A percentile compares a stretch with the other conserved stretches of the same genome.
Conservation (phyloP, 2,113 vertebrate species). For the Alethe castanea region DNA sequence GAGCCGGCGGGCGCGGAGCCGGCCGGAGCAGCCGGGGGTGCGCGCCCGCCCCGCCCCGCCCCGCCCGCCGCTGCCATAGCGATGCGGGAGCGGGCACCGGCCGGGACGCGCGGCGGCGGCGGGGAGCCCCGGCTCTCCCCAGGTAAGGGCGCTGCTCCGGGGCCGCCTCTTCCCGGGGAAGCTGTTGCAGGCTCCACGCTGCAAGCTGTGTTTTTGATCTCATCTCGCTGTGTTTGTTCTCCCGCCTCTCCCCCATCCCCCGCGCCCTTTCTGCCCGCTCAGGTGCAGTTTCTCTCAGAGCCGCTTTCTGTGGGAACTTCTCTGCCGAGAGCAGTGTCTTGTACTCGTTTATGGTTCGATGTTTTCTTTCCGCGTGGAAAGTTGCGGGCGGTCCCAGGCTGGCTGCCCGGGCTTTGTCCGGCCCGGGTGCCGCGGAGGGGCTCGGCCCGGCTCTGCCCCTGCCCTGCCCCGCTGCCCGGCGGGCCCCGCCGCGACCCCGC, state of each 20-base stretch:
- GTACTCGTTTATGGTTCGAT: neutral
- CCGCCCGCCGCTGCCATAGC: slow-evolving; percentile 8
- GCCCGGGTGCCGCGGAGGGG: neutral
- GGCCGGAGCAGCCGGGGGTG: neutral
- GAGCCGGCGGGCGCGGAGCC: neutral
- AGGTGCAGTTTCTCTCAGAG: neutral
- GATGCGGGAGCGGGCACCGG: neutral
- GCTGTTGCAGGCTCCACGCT: neutral
- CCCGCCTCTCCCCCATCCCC: neutral
- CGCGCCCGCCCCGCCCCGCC: neutral
- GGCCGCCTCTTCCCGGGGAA: neutral
- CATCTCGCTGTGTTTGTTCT: neutral
- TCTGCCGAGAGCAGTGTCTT: neutral
- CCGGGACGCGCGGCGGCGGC: neutral
- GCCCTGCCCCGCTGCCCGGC: neutral
- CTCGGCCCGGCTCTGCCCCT: neutral
- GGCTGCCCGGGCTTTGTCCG: neutral
- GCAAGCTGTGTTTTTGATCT: neutral
- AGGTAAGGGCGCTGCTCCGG: slow-evolving; percentile 10
- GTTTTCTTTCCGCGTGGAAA: neutral
- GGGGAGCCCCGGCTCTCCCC: neutral
- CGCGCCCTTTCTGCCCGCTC: neutral
- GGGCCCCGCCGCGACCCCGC: neutral
- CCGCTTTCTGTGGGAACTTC: neutral
- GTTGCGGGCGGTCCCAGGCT: neutral